Evolutionary conservation across 1,140 invertebrate species (phyloP), one percentile per base, ranked within the genome.

Genomic region (Condylostylus longicornis): DNA sequence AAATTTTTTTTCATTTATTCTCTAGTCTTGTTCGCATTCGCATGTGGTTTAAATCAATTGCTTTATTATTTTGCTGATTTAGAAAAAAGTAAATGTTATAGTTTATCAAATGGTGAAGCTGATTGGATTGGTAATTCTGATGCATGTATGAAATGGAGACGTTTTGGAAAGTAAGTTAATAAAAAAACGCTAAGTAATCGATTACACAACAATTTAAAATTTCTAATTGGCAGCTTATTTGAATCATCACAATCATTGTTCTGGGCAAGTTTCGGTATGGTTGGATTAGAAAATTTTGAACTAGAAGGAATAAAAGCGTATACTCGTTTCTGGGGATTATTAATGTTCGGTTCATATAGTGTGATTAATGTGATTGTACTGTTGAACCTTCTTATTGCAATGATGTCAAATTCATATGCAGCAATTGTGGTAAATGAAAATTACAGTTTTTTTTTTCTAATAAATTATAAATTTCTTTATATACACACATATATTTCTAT

Each of bases 361-460:
- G 79, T 82, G 32, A 86, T 87, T 56, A 84, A 85, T 48, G 77
- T 87, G 41, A 83, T 87, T 49, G 82, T 89, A 13, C 65, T 89
- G 13, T 61, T 87, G 39, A 87, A 89, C 61, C 71, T 88, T 38
- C 72, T 89, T 28, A 88, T 89, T 46, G 84, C 83, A 39, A 89
- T 88, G 83, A 87, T 88, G 81, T 85, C 80, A 45, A 88, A 84
- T 61, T 87, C 83, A 6, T 89, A 83, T 53, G 74, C 82, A 25
- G 69, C 78, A 46, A 88, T 88, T 53, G 65, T 66, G 52, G 67
- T 69, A 53, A 62, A 58, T 44, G 25, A n/a, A n/a, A n/a, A 33
- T 10, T 9, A 40, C n/a, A 8, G 23, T n/a, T 25, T 8, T 25
- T 25, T 25, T 25, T 25, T 25, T n/a, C n/a, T n/a, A n/a, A n/a